phyloP scores from a whole-genome alignment of 2,797 vertebrate species.

The Orientallactaga sibirica region DNA sequence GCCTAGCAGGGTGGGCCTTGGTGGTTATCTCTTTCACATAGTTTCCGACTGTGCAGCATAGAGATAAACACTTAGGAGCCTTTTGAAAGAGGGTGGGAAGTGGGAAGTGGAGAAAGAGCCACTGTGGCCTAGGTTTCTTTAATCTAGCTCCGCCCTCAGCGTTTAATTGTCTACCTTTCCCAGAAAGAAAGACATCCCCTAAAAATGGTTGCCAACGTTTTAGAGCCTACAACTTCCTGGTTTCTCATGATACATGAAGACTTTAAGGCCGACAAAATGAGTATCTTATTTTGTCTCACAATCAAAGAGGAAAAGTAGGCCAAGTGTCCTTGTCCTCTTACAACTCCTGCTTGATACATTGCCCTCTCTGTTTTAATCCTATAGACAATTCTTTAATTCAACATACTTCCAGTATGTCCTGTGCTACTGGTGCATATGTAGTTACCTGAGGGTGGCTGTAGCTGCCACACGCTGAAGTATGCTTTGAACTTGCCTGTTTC shows the following conservation, averaged over 20 bases:
- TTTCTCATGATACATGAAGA: background rate
- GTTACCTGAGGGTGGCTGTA: background rate
- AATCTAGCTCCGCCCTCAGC: background rate
- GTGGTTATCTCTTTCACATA: constrained; percentile 68
- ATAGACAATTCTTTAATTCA: background rate
- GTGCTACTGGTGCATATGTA: background rate
- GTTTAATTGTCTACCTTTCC: background rate
- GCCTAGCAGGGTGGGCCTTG: constrained; percentile 12
- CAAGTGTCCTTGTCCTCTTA: no score
- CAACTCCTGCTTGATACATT: no score
- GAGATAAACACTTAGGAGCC: background rate
- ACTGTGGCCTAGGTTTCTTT: background rate
- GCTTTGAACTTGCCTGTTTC: background rate
- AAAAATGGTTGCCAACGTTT: background rate
- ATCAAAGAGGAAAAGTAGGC: background rate
- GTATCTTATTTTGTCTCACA: background rate
- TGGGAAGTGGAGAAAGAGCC: background rate
- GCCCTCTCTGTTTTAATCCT: background rate
- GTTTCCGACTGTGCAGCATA: constrained; percentile 32
- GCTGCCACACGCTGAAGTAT: no score
- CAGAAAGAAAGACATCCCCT: constrained; percentile 21
- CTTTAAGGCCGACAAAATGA: background rate
- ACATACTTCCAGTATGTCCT: background rate
- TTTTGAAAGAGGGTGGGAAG: background rate
- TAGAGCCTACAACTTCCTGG: background rate